A percentile compares a stretch with the other conserved stretches of the same genome.
Evolutionary conservation across 2,888 invertebrate species (phyloP).

Genomic region (Xiphydria camelus): DNA sequence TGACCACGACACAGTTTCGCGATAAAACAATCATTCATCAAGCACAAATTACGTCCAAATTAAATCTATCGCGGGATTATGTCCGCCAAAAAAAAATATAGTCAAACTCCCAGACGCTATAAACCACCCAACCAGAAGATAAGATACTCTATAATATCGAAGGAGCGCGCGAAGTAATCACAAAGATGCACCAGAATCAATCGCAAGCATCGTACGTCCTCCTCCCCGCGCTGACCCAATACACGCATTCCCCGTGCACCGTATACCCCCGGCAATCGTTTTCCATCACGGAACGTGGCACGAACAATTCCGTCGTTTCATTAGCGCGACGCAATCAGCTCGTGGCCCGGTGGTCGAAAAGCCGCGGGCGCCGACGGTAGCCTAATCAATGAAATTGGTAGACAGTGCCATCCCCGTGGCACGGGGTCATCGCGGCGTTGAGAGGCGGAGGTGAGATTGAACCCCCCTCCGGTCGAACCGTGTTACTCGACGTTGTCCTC

Average conservation of each 20-base stretch:
- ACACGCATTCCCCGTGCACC: neutral
- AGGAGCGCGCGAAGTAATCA: no score
- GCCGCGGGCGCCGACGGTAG: slow-evolving; percentile 25
- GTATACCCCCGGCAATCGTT: slow-evolving; percentile 1
- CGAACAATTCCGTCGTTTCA: slow-evolving; percentile 50
- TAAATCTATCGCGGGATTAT: no score
- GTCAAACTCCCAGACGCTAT: no score
- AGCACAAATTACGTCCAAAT: no score
- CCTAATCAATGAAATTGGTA: slow-evolving; percentile 57
- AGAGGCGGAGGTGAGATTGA: slow-evolving; percentile 41
- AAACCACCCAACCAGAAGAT: no score
- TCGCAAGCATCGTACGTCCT: no score
- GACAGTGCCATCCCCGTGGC: slow-evolving; percentile 48
- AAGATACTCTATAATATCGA: no score
- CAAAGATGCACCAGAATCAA: no score
- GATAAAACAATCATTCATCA: no score
- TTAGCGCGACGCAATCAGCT: slow-evolving; percentile 52
- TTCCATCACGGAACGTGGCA: slow-evolving; percentile 44
- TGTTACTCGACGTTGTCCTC: slow-evolving; percentile 22
- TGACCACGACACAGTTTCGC: no score
- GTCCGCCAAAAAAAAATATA: no score
- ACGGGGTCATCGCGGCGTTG: slow-evolving; percentile 20
- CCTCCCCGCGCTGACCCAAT: neutral
- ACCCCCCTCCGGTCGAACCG: slow-evolving; percentile 26
- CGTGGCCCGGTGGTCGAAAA: slow-evolving; percentile 19